These are phyloP conservation scores for Cristatella mucedo DNA, from an alignment of 2,888 invertebrate genomes.

Conservation along the genomic window DNA sequence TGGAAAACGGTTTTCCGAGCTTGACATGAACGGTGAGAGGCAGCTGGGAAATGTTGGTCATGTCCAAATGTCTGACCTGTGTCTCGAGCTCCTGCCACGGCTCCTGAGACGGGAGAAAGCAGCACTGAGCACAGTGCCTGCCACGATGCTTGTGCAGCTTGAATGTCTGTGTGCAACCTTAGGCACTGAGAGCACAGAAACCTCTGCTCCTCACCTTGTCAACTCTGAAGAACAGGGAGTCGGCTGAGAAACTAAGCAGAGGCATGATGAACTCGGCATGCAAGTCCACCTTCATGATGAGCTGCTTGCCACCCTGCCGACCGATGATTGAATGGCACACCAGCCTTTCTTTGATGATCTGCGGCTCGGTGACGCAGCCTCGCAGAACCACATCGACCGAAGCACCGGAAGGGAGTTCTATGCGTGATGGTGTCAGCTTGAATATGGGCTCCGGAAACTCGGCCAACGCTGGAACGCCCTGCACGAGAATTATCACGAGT, in stretches of 20 bases:
- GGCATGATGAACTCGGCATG: slow-evolving; percentile 36
- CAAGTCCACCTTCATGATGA: slow-evolving; percentile 36
- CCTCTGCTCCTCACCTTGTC: slow-evolving; percentile 27
- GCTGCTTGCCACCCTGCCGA: slow-evolving; percentile 36
- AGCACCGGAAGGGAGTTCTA: slow-evolving; percentile 36
- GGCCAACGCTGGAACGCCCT: slow-evolving; percentile 1
- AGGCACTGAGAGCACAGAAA: background rate
- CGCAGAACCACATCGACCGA: slow-evolving; percentile 27
- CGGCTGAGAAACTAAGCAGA: slow-evolving; percentile 34
- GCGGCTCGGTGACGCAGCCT: slow-evolving; percentile 30
- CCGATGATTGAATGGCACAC: slow-evolving; percentile 38
- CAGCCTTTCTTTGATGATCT: slow-evolving; percentile 29
- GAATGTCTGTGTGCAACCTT: background rate
- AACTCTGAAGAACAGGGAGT: slow-evolving; percentile 31
- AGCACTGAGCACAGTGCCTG: background rate
- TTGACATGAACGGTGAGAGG: slow-evolving; percentile 28
- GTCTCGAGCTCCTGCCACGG: slow-evolving; percentile 21
- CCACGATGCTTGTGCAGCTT: background rate
- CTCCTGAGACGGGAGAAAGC: slow-evolving; percentile 15
- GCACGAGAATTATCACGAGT: background rate
- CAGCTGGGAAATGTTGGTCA: slow-evolving; percentile 35
- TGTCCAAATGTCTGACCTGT: slow-evolving; percentile 22
- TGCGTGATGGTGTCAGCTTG: slow-evolving; percentile 29
- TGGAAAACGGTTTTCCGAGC: slow-evolving; percentile 29
- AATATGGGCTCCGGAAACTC: slow-evolving; percentile 23